Evolutionary conservation across 2,113 vertebrate genomes (phyloP), one percentile per base, ranked within the genome.

Genomic region (Physeter macrocephalus): DNA sequence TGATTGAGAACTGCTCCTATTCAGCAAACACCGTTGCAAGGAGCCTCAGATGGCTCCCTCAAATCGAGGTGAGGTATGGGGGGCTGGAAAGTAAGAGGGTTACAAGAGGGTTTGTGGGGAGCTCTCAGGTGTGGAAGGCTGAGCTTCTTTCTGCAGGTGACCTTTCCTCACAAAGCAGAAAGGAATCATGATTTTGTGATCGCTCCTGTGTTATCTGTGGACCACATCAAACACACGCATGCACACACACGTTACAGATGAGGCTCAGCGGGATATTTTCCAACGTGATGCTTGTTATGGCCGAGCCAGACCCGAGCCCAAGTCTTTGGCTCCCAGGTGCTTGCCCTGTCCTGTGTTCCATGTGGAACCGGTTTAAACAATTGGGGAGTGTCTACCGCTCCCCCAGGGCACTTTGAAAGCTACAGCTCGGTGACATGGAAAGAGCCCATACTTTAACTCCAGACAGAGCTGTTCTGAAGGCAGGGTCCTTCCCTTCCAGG

Each of bases 221-320:
- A n/a, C 0, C 0, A 21, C 43, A 20, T 54, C 57, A 23, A 36
- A 31, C 15, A 69, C 0, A 8, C 1, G 3, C 4, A 1, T 8
- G 5, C 20, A 39, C 27, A 23, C 12, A 8, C 39, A 62, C 20
- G 18, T 67, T 15, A 77, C 14, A 94, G 81, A 75, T 3, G 72
- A 67, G 17, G 52, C 34, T 57, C 14, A 10, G 29, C 2, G 1
- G 2, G 57, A 81, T 0, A 1, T 27, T 54, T 93, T 61, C 12
- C 54, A 78, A 9, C 57, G 27, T 17, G 41, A 64, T 23, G 57
- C 6, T 27, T 39, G 17, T 12, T 41, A 66, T 18, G 15, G 69
- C 57, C 2, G 13, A 90, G 43, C 18, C 34, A 90, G n/a, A n/a
- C 27, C 15, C 5, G 15, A 67, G 49, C 20, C 71, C 20, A 67